Conservation (phyloP, 2,797 vertebrate species). For the Amblyraja radiata region DNA sequence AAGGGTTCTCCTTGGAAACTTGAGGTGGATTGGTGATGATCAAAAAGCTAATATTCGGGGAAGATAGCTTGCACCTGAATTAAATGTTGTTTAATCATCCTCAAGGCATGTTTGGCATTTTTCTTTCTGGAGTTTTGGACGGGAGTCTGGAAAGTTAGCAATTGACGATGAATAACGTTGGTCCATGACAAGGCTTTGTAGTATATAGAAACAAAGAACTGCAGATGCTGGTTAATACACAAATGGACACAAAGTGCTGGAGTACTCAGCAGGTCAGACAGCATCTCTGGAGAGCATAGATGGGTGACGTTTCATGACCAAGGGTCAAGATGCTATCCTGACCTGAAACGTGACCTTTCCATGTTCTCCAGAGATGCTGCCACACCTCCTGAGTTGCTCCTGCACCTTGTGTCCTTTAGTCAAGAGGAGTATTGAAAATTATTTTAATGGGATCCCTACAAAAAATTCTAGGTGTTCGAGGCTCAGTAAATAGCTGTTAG, state of each 20-base stretch:
- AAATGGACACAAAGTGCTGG: too few relatives aligned
- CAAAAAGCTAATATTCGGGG: not conserved
- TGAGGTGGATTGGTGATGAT: not conserved
- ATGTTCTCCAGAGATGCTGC: too few relatives aligned
- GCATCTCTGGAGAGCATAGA: too few relatives aligned
- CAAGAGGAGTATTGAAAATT: not conserved
- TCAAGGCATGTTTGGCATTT: not conserved
- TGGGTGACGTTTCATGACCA: too few relatives aligned
- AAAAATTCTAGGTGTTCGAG: not conserved
- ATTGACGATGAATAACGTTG: not conserved
- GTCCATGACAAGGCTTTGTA: not conserved
- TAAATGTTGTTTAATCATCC: too few relatives aligned
- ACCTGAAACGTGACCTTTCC: too few relatives aligned
- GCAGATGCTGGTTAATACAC: too few relatives aligned
- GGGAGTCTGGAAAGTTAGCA: not conserved
- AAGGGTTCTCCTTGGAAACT: not conserved
- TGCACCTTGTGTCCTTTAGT: too few relatives aligned
- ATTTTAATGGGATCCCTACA: not conserved
- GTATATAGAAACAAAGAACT: too few relatives aligned
- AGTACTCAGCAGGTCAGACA: too few relatives aligned
- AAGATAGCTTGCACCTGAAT: not conserved
- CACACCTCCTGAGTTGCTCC: too few relatives aligned
- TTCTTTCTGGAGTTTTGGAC: not conserved
- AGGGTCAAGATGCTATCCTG: too few relatives aligned
- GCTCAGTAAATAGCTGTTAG: not conserved